A percentile compares a stretch with the other conserved stretches of the same genome.
Evolutionary conservation across 35 echinoderm and acorn worm species (phyloP).

Genomic region (Acanthaster planci): DNA sequence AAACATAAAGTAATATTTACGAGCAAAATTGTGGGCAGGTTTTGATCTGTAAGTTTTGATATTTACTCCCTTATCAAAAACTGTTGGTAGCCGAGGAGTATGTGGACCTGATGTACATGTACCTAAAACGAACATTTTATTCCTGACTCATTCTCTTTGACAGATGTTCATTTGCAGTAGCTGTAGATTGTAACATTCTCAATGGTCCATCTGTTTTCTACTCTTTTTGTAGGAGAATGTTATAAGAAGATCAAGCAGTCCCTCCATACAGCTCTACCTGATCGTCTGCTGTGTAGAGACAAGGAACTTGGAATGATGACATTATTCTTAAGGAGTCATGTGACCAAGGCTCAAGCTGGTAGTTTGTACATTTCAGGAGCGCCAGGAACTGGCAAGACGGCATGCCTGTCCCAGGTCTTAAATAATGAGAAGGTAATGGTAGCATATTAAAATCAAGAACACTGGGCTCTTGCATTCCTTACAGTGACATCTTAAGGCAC

Average conservation of each 20-base stretch:
- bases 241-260: constrained; percentile 85
- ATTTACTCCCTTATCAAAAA: too few species aligned
- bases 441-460: too few species aligned
- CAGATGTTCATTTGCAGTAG: neutral
- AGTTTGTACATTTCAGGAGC: constrained; percentile 97
- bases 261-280: constrained; percentile 86
- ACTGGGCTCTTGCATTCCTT: too few species aligned
- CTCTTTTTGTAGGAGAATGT: constrained; percentile 57
- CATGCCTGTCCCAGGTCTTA: constrained; percentile 75
- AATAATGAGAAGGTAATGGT: constrained; percentile 59
- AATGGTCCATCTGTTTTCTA: neutral
- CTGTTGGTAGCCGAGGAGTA: too few species aligned
- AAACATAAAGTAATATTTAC: too few species aligned
- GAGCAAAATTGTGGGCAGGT: too few species aligned
- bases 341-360: constrained; percentile 67
- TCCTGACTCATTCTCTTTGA: neutral
- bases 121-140: neutral
- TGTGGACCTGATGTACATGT: too few species aligned
- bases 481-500: too few species aligned
- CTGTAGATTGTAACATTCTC: neutral
- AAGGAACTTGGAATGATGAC: constrained; percentile 69
- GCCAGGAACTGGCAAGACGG: constrained; percentile 95
- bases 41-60: too few species aligned
- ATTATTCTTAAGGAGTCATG: constrained; percentile 70
- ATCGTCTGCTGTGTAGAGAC: constrained; percentile 79